Percentiles rank a stretch among this genome's conserved stretches.
Conservation (phyloP, 2,797 vertebrate species). For the Pangasius djambal region DNA sequence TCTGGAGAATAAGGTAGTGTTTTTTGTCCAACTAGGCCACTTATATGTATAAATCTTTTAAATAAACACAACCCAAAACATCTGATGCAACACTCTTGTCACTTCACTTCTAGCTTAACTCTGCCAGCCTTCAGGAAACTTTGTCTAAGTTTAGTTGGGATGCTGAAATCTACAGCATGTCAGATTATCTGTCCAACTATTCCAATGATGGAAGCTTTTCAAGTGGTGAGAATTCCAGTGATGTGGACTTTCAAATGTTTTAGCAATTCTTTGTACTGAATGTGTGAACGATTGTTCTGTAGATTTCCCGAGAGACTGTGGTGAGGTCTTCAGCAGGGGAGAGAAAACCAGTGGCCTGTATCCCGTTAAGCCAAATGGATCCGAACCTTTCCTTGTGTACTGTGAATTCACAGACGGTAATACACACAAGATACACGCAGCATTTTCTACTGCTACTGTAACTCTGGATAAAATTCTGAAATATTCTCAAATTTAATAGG, state of each 20-base stretch:
- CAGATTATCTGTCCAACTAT: slow-evolving; percentile 63
- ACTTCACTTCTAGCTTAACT: slow-evolving; percentile 73
- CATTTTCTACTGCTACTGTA: not conserved
- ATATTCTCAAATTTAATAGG: not conserved
- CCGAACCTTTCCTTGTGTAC: slow-evolving; percentile 81
- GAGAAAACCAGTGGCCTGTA: slow-evolving; percentile 78
- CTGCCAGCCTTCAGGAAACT: slow-evolving; percentile 73
- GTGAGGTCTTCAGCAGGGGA: slow-evolving; percentile 77
- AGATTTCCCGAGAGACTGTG: slow-evolving; percentile 84
- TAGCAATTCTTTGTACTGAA: not conserved
- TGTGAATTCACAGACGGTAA: slow-evolving; percentile 87
- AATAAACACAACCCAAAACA: not conserved
- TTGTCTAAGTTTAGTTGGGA: slow-evolving; percentile 66
- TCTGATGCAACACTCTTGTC: not conserved
- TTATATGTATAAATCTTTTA: not conserved
- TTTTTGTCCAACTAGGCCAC: not conserved
- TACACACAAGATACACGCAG: slow-evolving; percentile 6
- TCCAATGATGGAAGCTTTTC: slow-evolving; percentile 55
- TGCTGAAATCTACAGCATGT: slow-evolving; percentile 64
- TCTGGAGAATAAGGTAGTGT: slow-evolving; percentile 86
- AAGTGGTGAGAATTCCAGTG: slow-evolving; percentile 26
- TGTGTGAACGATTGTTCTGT: slow-evolving; percentile 34
- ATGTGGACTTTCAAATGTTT: not conserved
- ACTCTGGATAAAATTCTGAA: not conserved
- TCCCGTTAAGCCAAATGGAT: slow-evolving; percentile 77